Conservation (phyloP, 2,113 vertebrate species). For the Eleginops maclovinus region DNA sequence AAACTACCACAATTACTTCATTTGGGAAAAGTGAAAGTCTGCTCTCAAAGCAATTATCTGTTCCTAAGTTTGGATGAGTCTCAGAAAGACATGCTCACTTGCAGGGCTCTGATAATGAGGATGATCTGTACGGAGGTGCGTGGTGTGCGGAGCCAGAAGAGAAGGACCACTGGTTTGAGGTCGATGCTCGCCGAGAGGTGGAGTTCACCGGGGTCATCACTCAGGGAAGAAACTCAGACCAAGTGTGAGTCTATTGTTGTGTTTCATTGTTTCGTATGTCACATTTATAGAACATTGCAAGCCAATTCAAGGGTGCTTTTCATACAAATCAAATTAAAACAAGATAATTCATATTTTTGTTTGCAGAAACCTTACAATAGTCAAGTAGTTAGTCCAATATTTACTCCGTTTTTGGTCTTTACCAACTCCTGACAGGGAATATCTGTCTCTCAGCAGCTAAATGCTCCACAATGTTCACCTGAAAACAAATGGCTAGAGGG, state of each 20-base stretch:
- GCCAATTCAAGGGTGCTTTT: background rate
- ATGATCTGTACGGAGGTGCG: conserved; percentile 90
- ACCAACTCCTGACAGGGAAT: too few species aligned
- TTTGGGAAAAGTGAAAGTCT: background rate
- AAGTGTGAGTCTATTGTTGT: conserved; percentile 80
- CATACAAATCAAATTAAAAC: too few species aligned
- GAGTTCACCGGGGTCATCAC: conserved; percentile 93
- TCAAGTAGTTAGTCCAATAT: too few species aligned
- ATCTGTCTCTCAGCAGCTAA: too few species aligned
- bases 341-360: too few species aligned
- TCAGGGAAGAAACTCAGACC: conserved; percentile 92
- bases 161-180: conserved; percentile 90
- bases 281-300: background rate
- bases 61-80: background rate
- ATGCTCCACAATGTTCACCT: too few species aligned
- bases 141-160: conserved; percentile 94
- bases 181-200: conserved; percentile 90
- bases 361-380: too few species aligned
- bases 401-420: too few species aligned
- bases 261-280: background rate
- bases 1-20: background rate
- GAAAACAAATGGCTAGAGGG: too few species aligned
- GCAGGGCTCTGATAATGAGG: conserved; percentile 88
- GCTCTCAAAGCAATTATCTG: background rate
- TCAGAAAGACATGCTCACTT: background rate